A percentile compares a stretch with the other conserved stretches of the same genome.
These are phyloP conservation scores for Drosophila gaucha DNA, from an alignment of 2,888 invertebrate genomes.

Conservation along the genomic window DNA sequence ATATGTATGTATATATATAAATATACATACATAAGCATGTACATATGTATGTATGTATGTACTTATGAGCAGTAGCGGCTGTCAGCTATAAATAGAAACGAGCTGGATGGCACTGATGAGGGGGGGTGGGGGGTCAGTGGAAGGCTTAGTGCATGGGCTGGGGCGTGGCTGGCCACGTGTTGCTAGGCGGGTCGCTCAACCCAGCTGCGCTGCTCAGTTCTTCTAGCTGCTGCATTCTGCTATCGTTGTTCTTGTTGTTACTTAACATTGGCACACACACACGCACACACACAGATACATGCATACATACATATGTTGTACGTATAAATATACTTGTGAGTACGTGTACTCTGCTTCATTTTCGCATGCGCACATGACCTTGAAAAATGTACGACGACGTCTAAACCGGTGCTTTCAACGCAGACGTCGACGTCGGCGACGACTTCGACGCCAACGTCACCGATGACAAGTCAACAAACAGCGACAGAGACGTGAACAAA, in stretches of 20 bases:
- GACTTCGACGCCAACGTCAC: slow-evolving; percentile 3
- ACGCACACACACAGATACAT: neutral
- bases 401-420: slow-evolving; percentile 29
- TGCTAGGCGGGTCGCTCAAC: slow-evolving; percentile 74
- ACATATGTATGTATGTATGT: neutral
- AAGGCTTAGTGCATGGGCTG: slow-evolving; percentile 15
- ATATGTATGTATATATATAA: neutral
- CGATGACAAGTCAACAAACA: slow-evolving; percentile 43
- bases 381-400: slow-evolving; percentile 43
- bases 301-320: neutral
- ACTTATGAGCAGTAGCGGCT: slow-evolving; percentile 16
- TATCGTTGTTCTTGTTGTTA: slow-evolving; percentile 22
- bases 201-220: slow-evolving; percentile 15
- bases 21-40: neutral
- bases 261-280: slow-evolving; percentile 21
- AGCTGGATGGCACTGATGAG: slow-evolving; percentile 3
- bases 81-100: slow-evolving; percentile 47
- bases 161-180: slow-evolving; percentile 61
- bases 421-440: slow-evolving; percentile 4
- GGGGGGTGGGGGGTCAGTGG: slow-evolving; percentile 9
- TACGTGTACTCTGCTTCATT: slow-evolving; percentile 22
- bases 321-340: slow-evolving; percentile 1
- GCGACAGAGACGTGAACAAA: slow-evolving; percentile 12
- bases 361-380: slow-evolving; percentile 53
- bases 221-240: slow-evolving; percentile 14